Percentiles rank a stretch among this genome's conserved stretches.
These are phyloP conservation scores for Brachionus koreanus DNA, from an alignment of 1,140 invertebrate species.

Conservation along the genomic window DNA sequence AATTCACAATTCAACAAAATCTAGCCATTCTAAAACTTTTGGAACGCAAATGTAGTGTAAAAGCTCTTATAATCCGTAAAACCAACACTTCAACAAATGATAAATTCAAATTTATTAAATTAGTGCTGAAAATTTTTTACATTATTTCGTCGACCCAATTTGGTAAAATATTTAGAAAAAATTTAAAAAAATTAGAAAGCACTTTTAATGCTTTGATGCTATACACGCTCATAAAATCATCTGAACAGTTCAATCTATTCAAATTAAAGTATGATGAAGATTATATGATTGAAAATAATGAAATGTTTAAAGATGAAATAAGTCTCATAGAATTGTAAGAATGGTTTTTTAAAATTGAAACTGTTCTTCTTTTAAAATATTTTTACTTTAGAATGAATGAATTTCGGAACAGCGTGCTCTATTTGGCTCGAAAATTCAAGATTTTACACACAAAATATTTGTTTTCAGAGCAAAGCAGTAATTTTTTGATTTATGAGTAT, in stretches of 20 bases:
- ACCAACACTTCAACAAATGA: neutral
- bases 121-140: neutral
- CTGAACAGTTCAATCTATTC: neutral
- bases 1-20: neutral
- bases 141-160: neutral
- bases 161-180: neutral
- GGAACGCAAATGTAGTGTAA: neutral
- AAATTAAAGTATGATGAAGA: constrained; percentile 22
- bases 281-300: neutral
- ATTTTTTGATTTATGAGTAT: neutral
- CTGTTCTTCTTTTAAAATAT: too few relatives aligned
- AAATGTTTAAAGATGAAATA: constrained; percentile 29
- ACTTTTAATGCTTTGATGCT: neutral
- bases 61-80: neutral
- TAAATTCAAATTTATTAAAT: neutral
- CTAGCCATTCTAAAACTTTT: neutral
- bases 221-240: neutral
- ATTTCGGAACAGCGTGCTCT: neutral
- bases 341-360: neutral
- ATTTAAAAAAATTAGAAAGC: neutral
- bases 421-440: neutral
- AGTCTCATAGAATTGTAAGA: constrained; percentile 26
- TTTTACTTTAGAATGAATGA: neutral
- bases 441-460: neutral
- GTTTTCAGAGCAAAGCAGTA: too few relatives aligned